Base-by-base conservation (phyloP, 1,140 invertebrate species). In the Apocrypta bakeri region DNA sequence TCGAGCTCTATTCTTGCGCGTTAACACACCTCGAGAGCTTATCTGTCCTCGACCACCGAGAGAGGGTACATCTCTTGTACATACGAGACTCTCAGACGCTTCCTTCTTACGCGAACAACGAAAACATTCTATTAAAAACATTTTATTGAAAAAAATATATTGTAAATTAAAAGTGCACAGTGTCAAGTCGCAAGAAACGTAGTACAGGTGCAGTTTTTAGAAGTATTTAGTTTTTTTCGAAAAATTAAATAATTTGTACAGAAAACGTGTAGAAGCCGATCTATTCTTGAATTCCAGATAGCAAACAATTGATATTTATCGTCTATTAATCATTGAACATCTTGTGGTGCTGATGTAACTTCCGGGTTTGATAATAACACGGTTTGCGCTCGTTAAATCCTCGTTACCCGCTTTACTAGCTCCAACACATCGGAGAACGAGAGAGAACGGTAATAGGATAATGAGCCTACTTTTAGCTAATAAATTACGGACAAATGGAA, bases 101-200 rank as follows among this genome's bases (percentile, higher is more conserved):
- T 29, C 25, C 42, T 71, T 79, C 33, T 37, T 25, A 56, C 48
- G 11, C 42, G 66, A 78, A 79, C 77, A 79, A 29, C 77, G 27
- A 79, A 79, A 79, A 25, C 40, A 71, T 71, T 56, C n/a, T 56
- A 56, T 56, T 21, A 6, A 17, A 42, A 42, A 14, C n/a, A n/a
- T n/a, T 48, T 48, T 48, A 48, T 48, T 48, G 12, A 17, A 42
- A 42, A 14, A 42, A 17, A 42, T 12, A 42, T 12, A 42, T 9
- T 37, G 17, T 17, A 14, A 42, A 14, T 42, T 48, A 17, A 48
- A 48, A 17, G 21, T n/a, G n/a, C n/a, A n/a, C n/a, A n/a, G n/a
- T n/a, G n/a, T n/a, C n/a, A n/a, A n/a, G n/a, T n/a, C n/a, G n/a
- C n/a, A n/a, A 56, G 21, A 56, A 21, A n/a, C 21, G n/a, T 56